phyloP scores from a whole-genome alignment of 2,888 invertebrate species.

The Odontocerum albicorne region DNA sequence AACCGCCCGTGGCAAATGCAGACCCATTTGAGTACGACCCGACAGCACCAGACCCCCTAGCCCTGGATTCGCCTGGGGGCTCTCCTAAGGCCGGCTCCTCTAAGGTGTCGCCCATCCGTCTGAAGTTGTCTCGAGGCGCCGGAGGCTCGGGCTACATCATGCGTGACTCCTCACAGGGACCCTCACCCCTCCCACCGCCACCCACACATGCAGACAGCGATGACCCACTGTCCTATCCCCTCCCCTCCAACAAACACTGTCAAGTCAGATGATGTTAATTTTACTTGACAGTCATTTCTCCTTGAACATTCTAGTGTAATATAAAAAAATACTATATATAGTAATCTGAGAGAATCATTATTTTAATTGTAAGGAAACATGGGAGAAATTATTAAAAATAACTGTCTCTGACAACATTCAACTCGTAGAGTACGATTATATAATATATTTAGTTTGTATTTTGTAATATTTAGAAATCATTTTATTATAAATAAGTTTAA shows the following conservation, averaged over 20 bases:
- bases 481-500: no score
- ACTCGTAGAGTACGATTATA: no score
- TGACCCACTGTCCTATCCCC: conserved; percentile 48
- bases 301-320: no score
- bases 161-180: conserved; percentile 48
- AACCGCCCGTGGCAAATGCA: conserved; percentile 15
- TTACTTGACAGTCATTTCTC: no score
- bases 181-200: conserved; percentile 53
- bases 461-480: no score
- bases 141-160: conserved; percentile 73
- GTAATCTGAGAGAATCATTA: no score
- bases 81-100: conserved; percentile 56
- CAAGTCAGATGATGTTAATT: conserved; percentile 79
- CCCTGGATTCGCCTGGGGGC: conserved; percentile 50
- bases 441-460: no score
- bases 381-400: no score
- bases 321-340: no score
- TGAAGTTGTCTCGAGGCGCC: conserved; percentile 81
- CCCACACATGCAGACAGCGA: conserved; percentile 42
- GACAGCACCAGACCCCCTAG: conserved; percentile 51
- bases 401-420: no score
- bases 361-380: no score
- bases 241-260: conserved; percentile 77
- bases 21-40: conserved; percentile 56
- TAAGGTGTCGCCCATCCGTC: conserved; percentile 76